A percentile compares a stretch with the other conserved stretches of the same genome.
phyloP scores from a whole-genome alignment of 1,140 invertebrate genomes.

The Pectinophora gossypiella region DNA sequence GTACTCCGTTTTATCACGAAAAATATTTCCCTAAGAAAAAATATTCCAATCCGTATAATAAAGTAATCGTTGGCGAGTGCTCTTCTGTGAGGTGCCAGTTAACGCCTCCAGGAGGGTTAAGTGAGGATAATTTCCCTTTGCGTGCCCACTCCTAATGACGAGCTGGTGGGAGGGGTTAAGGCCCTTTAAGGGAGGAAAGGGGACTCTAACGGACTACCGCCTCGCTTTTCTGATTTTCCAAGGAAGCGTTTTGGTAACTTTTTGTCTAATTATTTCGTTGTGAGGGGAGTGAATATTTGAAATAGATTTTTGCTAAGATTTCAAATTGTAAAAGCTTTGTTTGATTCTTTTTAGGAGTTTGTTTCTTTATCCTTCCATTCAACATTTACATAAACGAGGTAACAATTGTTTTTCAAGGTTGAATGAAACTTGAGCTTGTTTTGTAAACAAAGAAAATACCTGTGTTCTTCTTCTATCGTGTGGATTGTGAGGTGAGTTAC shows the following conservation, averaged over 20 bases:
- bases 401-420: too few relatives aligned
- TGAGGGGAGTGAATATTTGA: too few relatives aligned
- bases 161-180: conserved; percentile 5
- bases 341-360: too few relatives aligned
- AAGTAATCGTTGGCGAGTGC: conserved; percentile 61
- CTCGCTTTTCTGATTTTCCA: background rate
- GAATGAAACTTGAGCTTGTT: too few relatives aligned
- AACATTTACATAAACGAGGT: too few relatives aligned
- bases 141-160: conserved; percentile 67
- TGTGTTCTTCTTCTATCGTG: too few relatives aligned
- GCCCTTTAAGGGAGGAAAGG: background rate
- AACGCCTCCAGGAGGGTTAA: conserved; percentile 72
- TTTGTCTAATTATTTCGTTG: conserved; percentile 3
- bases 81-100: conserved; percentile 68
- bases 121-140: conserved; percentile 73
- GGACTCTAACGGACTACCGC: background rate
- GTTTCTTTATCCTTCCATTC: too few relatives aligned
- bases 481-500: too few relatives aligned
- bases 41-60: conserved; percentile 67
- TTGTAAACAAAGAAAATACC: too few relatives aligned
- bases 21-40: conserved; percentile 51
- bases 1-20: conserved; percentile 3
- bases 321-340: too few relatives aligned
- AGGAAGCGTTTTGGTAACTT: background rate
- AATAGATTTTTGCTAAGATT: too few relatives aligned